Percentiles rank a stretch among this genome's conserved stretches.
Evolutionary conservation across 2,113 vertebrate species (phyloP).

Genomic region (Origma solitaria): DNA sequence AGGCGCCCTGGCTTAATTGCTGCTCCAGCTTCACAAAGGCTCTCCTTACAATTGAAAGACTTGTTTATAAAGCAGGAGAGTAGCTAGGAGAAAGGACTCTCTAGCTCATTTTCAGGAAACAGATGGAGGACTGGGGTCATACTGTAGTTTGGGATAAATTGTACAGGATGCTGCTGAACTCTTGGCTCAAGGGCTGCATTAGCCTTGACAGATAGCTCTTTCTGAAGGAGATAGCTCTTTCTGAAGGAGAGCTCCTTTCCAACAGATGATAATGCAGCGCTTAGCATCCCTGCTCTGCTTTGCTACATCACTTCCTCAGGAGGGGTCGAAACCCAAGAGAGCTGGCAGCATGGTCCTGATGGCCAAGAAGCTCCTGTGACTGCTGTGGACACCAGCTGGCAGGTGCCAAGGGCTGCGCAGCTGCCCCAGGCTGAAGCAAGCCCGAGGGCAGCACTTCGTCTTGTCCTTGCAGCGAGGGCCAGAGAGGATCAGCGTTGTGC

Average conservation of each 20-base stretch:
- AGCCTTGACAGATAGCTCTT: background rate
- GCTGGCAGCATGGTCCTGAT: background rate
- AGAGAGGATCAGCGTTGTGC: too few species aligned
- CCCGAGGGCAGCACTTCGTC: background rate
- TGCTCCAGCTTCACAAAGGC: background rate
- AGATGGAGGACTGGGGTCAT: background rate
- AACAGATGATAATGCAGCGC: background rate
- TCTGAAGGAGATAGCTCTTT: background rate
- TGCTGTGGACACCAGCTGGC: background rate
- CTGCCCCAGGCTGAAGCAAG: background rate
- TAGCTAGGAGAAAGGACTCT: background rate
- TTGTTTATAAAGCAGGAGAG: background rate
- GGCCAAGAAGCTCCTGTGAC: background rate
- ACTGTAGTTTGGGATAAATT: background rate
- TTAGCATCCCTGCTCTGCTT: background rate
- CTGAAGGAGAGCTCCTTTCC: background rate
- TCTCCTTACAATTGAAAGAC: background rate
- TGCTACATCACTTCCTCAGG: background rate
- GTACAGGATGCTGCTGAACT: background rate
- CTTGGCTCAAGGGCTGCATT: background rate
- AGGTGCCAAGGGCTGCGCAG: background rate
- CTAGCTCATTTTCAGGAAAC: background rate
- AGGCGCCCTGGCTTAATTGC: background rate
- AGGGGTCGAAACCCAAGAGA: background rate
- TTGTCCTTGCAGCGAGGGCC: background rate